These are phyloP conservation scores for Caprella mutica DNA, from an alignment of 2,888 invertebrate species.

Conservation along the genomic window DNA sequence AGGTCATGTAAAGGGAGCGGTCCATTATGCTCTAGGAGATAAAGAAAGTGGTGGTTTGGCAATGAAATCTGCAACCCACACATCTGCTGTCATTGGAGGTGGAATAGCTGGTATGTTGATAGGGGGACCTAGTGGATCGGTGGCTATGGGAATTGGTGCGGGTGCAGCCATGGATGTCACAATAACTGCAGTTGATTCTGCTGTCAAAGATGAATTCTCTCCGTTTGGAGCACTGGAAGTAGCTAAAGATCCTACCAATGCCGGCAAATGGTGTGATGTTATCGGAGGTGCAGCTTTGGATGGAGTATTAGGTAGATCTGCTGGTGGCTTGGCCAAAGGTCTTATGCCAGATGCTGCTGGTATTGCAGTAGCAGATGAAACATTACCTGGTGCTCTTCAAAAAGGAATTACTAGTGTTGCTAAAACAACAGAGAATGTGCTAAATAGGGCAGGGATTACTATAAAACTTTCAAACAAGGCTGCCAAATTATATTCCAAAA, in stretches of 20 bases:
- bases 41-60: neutral
- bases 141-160: neutral
- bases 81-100: constrained; percentile 4
- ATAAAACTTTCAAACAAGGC: too few species aligned
- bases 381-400: too few species aligned
- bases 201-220: neutral
- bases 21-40: constrained; percentile 2
- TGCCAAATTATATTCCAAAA: too few species aligned
- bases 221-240: neutral
- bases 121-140: neutral
- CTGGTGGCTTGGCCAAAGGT: too few species aligned
- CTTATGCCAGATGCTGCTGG: too few species aligned
- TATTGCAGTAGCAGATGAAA: too few species aligned
- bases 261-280: constrained; percentile 9
- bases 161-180: neutral
- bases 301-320: neutral
- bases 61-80: neutral
- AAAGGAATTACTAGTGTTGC: too few species aligned
- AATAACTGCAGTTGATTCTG: constrained; percentile 5
- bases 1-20: constrained; percentile 4
- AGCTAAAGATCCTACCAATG: neutral
- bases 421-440: too few species aligned
- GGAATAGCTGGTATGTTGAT: neutral
- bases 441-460: too few species aligned
- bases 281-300: neutral